phyloP scores from a whole-genome alignment of 2,113 vertebrate species.

The Cranoglanis bouderius region DNA sequence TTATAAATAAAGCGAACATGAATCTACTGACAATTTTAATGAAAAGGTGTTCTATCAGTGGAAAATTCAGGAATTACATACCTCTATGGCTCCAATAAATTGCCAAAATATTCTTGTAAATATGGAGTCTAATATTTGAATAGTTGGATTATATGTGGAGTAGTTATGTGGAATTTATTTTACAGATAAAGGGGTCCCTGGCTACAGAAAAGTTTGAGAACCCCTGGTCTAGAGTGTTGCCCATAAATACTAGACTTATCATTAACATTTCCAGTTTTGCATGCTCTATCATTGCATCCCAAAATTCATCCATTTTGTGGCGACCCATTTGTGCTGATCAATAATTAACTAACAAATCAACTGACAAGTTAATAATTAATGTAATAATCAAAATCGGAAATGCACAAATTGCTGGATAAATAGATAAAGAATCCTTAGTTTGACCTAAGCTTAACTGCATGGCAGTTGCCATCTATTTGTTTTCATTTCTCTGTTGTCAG shows the following conservation, averaged over 20 bases:
- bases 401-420: neutral
- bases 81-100: neutral
- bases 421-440: neutral
- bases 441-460: neutral
- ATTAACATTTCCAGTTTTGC: neutral
- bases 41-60: no score
- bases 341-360: neutral
- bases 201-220: neutral
- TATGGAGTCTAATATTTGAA: neutral
- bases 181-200: neutral
- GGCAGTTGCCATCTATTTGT: neutral
- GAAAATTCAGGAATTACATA: neutral
- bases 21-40: no score
- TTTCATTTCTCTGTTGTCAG: neutral
- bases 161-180: neutral
- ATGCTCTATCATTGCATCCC: neutral
- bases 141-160: neutral
- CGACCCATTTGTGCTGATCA: neutral
- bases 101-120: neutral
- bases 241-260: neutral
- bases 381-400: neutral
- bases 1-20: no score
- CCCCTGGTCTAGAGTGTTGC: neutral
- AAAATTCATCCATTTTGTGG: neutral
- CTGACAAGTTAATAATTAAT: neutral